Evolutionary conservation across 2,113 vertebrate genomes (phyloP), one percentile per base, ranked within the genome.

Genomic region (Lamprologus ornatipinnis): DNA sequence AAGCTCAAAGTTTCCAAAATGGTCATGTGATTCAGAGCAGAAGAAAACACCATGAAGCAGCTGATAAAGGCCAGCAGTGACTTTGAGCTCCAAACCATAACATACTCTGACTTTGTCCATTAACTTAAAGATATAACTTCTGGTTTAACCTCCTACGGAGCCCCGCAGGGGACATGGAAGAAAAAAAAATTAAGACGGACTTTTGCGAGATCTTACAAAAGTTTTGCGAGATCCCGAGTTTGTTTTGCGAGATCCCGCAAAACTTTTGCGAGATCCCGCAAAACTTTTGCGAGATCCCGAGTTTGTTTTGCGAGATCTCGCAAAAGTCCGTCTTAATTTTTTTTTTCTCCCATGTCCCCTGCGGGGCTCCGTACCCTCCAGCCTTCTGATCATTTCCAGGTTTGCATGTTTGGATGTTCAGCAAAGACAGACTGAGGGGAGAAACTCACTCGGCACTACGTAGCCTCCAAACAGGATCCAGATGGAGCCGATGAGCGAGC

Each of bases 391-490:
- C 23, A 75, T 28, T 75, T 28, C 23, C 40, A 75, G 23, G 1
- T 47, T 31, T 47, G 6, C 23, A 28, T 28, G 42, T 75, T 75
- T 47, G 23, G 19, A 40, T 70, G 35, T 70, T 21, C 65, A 70
- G 65, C 60, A 35, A 35, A 65, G 31, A 75, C 33, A 19, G 0
- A 42, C 35, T 8, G 42, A 26, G 12, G 13, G 11, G 45, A 23
- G 9, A 55, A 68, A 49, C 98, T 97, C 91, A 98, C 98, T 96
- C 19, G 96, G 97, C 15, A 97, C 97, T 47, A 98, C 97, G 35
- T 97, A 98, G 0, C 95, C 97, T 63, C 97, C 97, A 84, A 98
- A 98, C 89, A 98, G 96, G 68, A 98, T 97, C 98, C 97, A 98
- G 97, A 98, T 97, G 85, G 98, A 97, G 90, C 97, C 98, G 84